Evolutionary conservation across 2,113 vertebrate genomes (phyloP), one percentile per base, ranked within the genome.

Genomic region (Jaculus jaculus): DNA sequence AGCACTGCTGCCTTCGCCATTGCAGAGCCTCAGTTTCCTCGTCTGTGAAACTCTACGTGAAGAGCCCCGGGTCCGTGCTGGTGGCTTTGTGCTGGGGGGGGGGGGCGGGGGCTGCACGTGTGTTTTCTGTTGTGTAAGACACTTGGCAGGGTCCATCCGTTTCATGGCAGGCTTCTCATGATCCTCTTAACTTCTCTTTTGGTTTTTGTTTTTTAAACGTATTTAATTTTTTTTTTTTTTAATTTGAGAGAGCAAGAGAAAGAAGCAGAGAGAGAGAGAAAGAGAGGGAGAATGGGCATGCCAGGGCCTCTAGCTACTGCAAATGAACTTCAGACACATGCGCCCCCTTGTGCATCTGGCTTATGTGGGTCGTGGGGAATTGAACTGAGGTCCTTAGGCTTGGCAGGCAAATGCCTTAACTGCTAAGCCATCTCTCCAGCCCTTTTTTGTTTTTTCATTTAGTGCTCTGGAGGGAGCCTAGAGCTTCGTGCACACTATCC

Each of bases 1-100:
- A 15, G 47, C 2, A 0, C 61, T 0, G 10, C 73, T 0, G 3
- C 23, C 42, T 28, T 37, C 42, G 20, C 51, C 4, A 0, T 7
- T 30, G 23, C 83, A 16, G 26, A 66, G 37, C 71, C 75, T 80
- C 30, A 3, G 60, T 60, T 60, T 84, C 66, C 61, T n/a, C 13
- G 13, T 37, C 42, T 84, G 73, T 74, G 3, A 30, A 63, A 63
- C 18, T 15, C 37, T 21, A 32, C 21, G 28, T 6, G 42, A 17
- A 77, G 73, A 58, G 7, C 47, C 68, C 20, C 32, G 75, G 42
- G 21, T 61, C 8, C 1, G 0, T 1, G 3, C 30, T 1, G 1
- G 26, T 1, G 58, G 47, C 23, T 30, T 60, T 3, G 0, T 39
- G 26, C 39, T 5, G 5, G 17, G 28, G 18, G 17, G 0, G 39